phyloP scores from a whole-genome alignment of 2,797 vertebrate species.

The Phalanger gymnotis region DNA sequence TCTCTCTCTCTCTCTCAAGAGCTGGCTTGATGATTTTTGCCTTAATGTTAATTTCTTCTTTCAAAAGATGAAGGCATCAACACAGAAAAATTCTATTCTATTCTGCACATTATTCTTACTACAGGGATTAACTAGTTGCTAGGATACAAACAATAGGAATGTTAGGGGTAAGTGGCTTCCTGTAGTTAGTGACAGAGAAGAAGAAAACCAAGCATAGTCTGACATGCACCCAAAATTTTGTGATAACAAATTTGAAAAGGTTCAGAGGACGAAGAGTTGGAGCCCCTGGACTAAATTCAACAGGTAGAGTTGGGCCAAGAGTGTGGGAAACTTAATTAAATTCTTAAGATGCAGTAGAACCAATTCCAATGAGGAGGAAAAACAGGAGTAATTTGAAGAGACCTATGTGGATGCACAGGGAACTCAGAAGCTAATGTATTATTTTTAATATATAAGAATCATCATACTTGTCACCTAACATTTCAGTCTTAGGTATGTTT shows the following conservation, averaged over 20 bases:
- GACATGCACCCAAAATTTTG: neutral
- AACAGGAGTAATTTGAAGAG: neutral
- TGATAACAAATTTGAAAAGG: neutral
- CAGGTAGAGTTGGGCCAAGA: neutral
- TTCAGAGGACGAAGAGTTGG: neutral
- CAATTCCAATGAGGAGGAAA: neutral
- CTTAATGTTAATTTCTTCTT: neutral
- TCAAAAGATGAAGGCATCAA: neutral
- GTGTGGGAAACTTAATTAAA: neutral
- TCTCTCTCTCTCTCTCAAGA: neutral
- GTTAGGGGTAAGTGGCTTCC: neutral
- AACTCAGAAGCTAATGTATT: neutral
- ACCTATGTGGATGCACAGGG: neutral
- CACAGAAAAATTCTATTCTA: neutral
- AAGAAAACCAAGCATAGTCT: neutral
- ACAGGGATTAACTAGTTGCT: neutral
- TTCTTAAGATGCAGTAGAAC: neutral
- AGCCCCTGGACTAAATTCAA: neutral
- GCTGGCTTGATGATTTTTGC: neutral
- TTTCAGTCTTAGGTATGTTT: neutral
- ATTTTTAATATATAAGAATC: neutral
- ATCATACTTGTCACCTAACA: neutral
- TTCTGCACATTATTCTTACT: neutral
- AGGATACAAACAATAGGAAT: neutral
- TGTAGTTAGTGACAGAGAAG: neutral